Conservation (phyloP, 2,888 invertebrate genomes). For the Caenorhabditis parvicauda region DNA sequence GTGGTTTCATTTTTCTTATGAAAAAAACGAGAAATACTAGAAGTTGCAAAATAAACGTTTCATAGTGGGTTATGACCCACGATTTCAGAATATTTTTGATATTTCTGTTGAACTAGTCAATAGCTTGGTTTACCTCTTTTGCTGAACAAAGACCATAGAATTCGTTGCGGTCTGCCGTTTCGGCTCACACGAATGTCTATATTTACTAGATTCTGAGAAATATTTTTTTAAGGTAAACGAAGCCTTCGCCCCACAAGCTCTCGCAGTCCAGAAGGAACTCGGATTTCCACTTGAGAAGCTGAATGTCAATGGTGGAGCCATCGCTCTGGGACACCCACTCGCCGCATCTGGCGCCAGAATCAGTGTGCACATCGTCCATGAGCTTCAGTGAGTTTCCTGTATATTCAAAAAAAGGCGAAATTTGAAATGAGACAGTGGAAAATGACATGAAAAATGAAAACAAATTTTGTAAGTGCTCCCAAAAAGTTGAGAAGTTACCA, state of each 20-base stretch:
- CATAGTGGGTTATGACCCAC: too few species aligned
- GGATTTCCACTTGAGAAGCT: constrained; percentile 81
- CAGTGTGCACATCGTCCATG: constrained; percentile 54
- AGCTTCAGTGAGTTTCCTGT: constrained; percentile 40
- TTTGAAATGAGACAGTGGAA: constrained; percentile 2
- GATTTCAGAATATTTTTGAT: background rate
- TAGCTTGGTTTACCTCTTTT: background rate
- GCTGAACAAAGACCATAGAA: too few species aligned
- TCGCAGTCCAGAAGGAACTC: constrained; percentile 85
- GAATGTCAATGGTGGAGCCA: constrained; percentile 68
- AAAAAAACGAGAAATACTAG: too few species aligned
- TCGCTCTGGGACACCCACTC: constrained; percentile 59
- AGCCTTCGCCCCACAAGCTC: constrained; percentile 91
- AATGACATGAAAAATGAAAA: too few species aligned
- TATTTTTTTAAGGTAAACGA: constrained; percentile 75
- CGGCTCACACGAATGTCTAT: too few species aligned
- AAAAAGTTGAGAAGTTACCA: too few species aligned
- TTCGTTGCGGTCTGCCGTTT: too few species aligned
- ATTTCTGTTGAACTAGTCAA: background rate
- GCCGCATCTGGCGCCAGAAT: constrained; percentile 59
- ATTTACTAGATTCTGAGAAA: too few species aligned
- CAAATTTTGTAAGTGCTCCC: too few species aligned
- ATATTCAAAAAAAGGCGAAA: background rate
- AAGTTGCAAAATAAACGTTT: too few species aligned
- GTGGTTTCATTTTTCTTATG: background rate